Conservation (phyloP, 2,888 invertebrate species). For the Eupithecia tripunctaria region DNA sequence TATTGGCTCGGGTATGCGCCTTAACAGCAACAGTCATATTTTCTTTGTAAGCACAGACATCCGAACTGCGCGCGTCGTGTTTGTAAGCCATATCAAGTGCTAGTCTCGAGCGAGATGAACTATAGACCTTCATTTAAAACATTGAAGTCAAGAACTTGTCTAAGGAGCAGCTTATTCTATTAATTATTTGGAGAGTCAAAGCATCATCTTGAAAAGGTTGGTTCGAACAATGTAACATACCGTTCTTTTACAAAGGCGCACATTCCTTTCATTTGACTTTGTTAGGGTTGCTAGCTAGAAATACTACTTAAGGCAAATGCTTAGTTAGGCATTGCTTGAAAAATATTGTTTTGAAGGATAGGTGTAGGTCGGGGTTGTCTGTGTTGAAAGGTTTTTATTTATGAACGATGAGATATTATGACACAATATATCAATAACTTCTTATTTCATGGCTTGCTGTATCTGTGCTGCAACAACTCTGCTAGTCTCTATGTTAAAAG, state of each 20-base stretch:
- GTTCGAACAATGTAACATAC: constrained; percentile 35
- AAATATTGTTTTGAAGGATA: no score
- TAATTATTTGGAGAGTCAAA: constrained; percentile 31
- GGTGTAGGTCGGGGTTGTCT: no score
- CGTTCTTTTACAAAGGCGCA: constrained; percentile 34
- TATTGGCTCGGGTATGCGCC: no score
- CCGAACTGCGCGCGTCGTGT: no score
- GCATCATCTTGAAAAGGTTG: constrained; percentile 37
- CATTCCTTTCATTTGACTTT: constrained; percentile 35
- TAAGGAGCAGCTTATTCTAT: constrained; percentile 13
- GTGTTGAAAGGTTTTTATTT: no score
- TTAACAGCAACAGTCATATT: not conserved
- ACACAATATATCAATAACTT: no score
- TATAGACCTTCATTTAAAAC: not conserved
- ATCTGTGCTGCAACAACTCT: no score
- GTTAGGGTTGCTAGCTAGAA: constrained; percentile 22
- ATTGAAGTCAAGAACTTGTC: not conserved
- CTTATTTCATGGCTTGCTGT: no score
- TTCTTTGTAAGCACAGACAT: no score
- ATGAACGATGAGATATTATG: no score
- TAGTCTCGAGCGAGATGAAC: not conserved
- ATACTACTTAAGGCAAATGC: not conserved
- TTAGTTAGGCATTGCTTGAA: not conserved
- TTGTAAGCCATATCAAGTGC: not conserved
- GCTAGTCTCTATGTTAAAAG: no score